These are phyloP conservation scores for Hormiphora californensis DNA, from an alignment of 37 sponge, comb jelly and placozoan species.

Conservation along the genomic window DNA sequence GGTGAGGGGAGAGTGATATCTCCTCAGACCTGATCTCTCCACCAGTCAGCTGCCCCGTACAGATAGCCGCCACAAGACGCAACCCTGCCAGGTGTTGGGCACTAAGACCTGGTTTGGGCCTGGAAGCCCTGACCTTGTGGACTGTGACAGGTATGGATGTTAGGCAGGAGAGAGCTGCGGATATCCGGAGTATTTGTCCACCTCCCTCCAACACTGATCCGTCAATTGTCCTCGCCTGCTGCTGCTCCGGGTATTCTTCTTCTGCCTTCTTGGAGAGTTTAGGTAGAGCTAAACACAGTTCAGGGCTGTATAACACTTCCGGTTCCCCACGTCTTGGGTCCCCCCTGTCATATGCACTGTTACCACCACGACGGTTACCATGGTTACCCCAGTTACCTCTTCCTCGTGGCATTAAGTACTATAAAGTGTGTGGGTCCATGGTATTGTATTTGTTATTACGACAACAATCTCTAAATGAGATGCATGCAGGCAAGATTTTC, in stretches of 20 bases:
- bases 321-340: no score
- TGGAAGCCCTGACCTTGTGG: conserved; percentile 68
- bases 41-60: conserved; percentile 67
- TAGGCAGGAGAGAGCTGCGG: conserved; percentile 71
- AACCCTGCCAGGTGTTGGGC: conserved; percentile 79
- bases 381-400: no score
- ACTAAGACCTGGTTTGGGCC: conserved; percentile 83
- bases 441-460: no score
- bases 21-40: conserved; percentile 58
- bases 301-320: conserved; percentile 2
- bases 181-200: conserved; percentile 86
- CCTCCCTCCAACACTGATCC: conserved; percentile 89
- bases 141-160: conserved; percentile 65
- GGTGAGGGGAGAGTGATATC: conserved; percentile 64
- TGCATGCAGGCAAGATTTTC: no score
- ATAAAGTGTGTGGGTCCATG: no score
- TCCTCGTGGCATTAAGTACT: no score
- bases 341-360: no score
- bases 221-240: conserved; percentile 58
- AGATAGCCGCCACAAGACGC: conserved; percentile 61
- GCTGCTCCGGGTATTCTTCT: no score
- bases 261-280: no score
- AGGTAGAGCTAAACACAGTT: neutral
- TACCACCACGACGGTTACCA: no score
- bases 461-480: no score